phyloP scores from a whole-genome alignment of 2,888 invertebrate species.

The Rapana venosa region DNA sequence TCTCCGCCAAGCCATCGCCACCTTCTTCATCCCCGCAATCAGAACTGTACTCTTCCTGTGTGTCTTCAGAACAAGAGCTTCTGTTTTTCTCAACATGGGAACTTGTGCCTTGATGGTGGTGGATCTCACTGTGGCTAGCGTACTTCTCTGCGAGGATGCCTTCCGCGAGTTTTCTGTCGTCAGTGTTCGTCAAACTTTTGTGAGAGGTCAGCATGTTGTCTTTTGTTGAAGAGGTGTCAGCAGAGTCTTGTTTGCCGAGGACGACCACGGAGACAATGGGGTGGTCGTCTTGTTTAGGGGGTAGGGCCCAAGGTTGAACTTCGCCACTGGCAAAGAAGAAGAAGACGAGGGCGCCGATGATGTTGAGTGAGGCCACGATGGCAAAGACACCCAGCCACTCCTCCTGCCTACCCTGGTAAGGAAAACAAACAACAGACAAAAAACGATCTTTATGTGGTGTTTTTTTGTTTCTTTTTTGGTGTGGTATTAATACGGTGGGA shows the following conservation, averaged over 20 bases:
- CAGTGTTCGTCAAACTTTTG: no score
- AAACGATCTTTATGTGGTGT: not conserved
- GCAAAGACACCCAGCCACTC: conserved; percentile 93
- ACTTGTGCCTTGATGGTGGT: not conserved
- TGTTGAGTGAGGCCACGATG: conserved; percentile 84
- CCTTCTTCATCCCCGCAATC: not conserved
- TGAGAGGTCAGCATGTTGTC: no score
- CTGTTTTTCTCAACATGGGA: not conserved
- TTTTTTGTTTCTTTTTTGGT: not conserved
- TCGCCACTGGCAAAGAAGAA: conserved; percentile 70
- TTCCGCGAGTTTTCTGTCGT: no score
- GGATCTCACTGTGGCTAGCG: no score
- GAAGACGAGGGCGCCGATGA: conserved; percentile 75
- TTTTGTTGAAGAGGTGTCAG: no score
- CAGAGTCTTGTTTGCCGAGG: not conserved
- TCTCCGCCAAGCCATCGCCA: not conserved
- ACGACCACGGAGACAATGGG: not conserved
- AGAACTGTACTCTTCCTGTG: not conserved
- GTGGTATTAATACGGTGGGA: not conserved
- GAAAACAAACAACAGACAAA: conserved; percentile 2
- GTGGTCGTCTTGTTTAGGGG: not conserved
- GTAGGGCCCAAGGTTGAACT: conserved; percentile 58
- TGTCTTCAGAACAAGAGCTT: not conserved
- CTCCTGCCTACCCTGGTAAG: conserved; percentile 82
- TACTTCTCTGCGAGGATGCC: no score